Evolutionary conservation across 2,797 vertebrate species (phyloP).

Genomic region (Emydoidea blandingii): DNA sequence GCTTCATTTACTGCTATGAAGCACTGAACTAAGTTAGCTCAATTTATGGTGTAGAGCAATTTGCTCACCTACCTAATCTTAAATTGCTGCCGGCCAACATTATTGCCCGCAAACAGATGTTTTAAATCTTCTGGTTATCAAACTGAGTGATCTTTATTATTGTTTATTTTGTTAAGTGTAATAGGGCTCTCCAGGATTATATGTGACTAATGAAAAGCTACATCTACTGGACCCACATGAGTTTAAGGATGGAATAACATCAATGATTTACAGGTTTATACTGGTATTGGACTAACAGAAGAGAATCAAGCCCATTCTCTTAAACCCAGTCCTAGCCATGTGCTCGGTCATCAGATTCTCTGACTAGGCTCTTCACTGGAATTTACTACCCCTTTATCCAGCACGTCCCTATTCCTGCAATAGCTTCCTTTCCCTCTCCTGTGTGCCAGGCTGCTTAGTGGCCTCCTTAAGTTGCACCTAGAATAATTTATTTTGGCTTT

Average conservation of each 20-base stretch:
- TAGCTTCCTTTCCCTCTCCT: not conserved
- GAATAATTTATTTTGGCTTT: not conserved
- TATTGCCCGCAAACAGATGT: constrained; percentile 31
- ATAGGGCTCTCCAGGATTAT: constrained; percentile 57
- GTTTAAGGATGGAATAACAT: not conserved
- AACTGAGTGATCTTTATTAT: constrained; percentile 47
- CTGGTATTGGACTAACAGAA: not conserved
- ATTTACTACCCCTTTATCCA: not conserved
- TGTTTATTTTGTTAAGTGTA: constrained; percentile 48
- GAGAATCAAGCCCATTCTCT: not conserved
- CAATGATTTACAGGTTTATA: not conserved
- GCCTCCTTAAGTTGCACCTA: not conserved
- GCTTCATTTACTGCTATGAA: not conserved
- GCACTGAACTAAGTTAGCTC: not conserved
- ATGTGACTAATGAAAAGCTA: constrained; percentile 34
- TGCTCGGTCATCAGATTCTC: not conserved
- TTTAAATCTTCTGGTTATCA: constrained; percentile 56
- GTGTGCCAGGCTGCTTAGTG: not conserved
- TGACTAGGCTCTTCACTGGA: not conserved
- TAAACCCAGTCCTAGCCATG: not conserved
- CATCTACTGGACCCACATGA: not conserved
- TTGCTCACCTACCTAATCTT: constrained; percentile 41
- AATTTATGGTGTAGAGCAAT: constrained; percentile 29
- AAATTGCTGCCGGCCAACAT: constrained; percentile 53
- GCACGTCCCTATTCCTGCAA: not conserved